Percentiles rank a stretch among this genome's conserved stretches.
Evolutionary conservation across 2,797 vertebrate species (phyloP).

Genomic region (Neostethus bicornis): DNA sequence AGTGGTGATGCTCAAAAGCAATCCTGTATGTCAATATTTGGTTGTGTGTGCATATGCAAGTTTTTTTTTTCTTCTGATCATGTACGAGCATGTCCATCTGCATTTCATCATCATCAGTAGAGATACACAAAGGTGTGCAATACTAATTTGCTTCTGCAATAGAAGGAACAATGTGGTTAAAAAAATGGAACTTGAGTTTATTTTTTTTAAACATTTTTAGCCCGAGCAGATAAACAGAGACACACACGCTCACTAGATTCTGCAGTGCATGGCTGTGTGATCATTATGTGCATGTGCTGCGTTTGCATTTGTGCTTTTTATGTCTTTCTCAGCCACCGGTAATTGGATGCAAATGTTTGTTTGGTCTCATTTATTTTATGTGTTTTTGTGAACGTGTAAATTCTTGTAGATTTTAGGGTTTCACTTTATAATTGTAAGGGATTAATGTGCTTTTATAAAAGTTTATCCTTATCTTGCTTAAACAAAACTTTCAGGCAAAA

Average conservation of each 20-base stretch:
- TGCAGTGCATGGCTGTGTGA: constrained; percentile 1
- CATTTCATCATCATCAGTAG: constrained; percentile 65
- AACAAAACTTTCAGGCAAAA: too few relatives aligned
- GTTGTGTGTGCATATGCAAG: background rate
- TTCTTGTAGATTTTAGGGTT: background rate
- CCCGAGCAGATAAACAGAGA: constrained; percentile 23
- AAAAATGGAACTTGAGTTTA: constrained; percentile 82
- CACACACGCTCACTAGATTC: constrained; percentile 15
- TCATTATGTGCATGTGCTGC: constrained; percentile 5
- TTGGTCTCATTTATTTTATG: background rate
- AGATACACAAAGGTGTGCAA: constrained; percentile 74
- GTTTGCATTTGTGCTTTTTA: background rate
- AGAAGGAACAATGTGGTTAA: constrained; percentile 74
- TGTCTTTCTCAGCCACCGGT: constrained; percentile 9
- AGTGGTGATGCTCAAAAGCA: too few relatives aligned
- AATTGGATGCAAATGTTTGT: constrained; percentile 10
- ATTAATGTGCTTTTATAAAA: background rate
- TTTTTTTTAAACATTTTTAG: constrained; percentile 55
- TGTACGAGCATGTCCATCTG: constrained; percentile 58
- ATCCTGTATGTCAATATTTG: constrained; percentile 15
- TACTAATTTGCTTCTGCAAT: constrained; percentile 82
- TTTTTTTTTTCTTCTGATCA: constrained; percentile 13
- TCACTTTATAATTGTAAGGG: constrained; percentile 4
- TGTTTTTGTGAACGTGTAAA: background rate
- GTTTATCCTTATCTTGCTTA: too few relatives aligned